Evolutionary conservation across 2,888 invertebrate species (phyloP), one percentile per base, ranked within the genome.

Genomic region (Phania funesta): DNA sequence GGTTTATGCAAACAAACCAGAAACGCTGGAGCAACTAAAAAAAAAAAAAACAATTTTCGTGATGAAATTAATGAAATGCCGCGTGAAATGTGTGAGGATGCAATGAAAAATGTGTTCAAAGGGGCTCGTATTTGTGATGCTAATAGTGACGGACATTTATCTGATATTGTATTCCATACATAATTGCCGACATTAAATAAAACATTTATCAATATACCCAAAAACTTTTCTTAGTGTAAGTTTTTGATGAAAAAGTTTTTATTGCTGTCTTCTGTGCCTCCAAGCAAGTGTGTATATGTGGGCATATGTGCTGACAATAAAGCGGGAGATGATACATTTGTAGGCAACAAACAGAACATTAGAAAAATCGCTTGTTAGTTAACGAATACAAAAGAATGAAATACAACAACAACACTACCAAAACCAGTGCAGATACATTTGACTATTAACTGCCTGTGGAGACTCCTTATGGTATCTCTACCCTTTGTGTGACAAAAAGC

Each of bases 361-460:
- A 75, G 78, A 78, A 74, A 78, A 56, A 38, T 74, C 52, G 58
- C 73, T 65, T 64, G 73, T 68, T 77, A 54, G 46, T 26, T 62
- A 64, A 56, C 77, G 48, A 58, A 70, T 62, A 71, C 46, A 11
- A 48, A 58, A 46, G 18, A 38, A 70, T 32, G 32, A 60, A 52
- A 9, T 32, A 67, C 1, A 58, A 52, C 29, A 32, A 20, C 50
- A 62, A 44, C 41, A 46, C 18, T 13, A 52, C 41, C 18, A 44
- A 20, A 26, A 62, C 29, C 71, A 67, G 58, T 64, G 48, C 22
- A 4, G 0, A 11, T 44, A 38, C 44, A 64, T 71, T 56, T 48
- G 41, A 74, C 68, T 65, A 65, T 65, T 75, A 75, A 64, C 74
- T 77, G 83, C 83, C 80, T 83, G 83, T 77, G 77, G 83, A 83